phyloP scores from a whole-genome alignment of 1,140 invertebrate species.

The Drosophila pallidifrons region DNA sequence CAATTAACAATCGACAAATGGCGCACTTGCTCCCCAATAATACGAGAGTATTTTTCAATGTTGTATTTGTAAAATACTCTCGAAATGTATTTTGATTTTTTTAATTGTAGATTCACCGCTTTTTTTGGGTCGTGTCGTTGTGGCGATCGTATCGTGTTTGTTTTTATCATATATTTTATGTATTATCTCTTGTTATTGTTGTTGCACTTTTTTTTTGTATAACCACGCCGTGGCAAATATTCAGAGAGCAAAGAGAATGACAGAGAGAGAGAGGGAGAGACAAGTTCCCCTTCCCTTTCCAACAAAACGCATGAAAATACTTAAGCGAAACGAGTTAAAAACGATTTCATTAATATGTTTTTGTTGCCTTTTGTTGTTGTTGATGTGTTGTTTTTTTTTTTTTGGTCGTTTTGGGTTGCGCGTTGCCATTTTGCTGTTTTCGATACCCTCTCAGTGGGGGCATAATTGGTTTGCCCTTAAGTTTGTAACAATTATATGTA shows the following conservation, averaged over 20 bases:
- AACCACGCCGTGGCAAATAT: slow-evolving; percentile 48
- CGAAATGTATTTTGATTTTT: slow-evolving; percentile 47
- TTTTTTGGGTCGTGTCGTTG: slow-evolving; percentile 61
- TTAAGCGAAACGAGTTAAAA: slow-evolving; percentile 81
- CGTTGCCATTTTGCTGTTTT: slow-evolving; percentile 27
- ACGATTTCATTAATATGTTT: slow-evolving; percentile 81
- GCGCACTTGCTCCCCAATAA: slow-evolving; percentile 53
- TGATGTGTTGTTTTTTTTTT: slow-evolving; percentile 23
- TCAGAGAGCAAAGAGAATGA: slow-evolving; percentile 4
- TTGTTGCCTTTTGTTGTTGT: slow-evolving; percentile 63
- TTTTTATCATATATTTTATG: slow-evolving; percentile 67
- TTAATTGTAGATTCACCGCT: slow-evolving; percentile 52
- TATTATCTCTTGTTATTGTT: slow-evolving; percentile 70
- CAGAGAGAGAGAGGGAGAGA: slow-evolving; percentile 17
- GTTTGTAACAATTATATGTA: neutral
- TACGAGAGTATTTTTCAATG: neutral
- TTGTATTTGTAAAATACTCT: slow-evolving; percentile 22
- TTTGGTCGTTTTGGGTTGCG: slow-evolving; percentile 39
- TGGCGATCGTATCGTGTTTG: slow-evolving; percentile 69
- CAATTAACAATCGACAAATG: slow-evolving; percentile 44
- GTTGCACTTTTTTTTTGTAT: slow-evolving; percentile 75
- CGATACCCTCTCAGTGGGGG: slow-evolving; percentile 26
- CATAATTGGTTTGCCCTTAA: neutral
- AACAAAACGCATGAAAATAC: slow-evolving; percentile 65
- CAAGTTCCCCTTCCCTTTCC: slow-evolving; percentile 18